Evolutionary conservation across 2,113 vertebrate species (phyloP).

Genomic region (Nymphicus hollandicus): DNA sequence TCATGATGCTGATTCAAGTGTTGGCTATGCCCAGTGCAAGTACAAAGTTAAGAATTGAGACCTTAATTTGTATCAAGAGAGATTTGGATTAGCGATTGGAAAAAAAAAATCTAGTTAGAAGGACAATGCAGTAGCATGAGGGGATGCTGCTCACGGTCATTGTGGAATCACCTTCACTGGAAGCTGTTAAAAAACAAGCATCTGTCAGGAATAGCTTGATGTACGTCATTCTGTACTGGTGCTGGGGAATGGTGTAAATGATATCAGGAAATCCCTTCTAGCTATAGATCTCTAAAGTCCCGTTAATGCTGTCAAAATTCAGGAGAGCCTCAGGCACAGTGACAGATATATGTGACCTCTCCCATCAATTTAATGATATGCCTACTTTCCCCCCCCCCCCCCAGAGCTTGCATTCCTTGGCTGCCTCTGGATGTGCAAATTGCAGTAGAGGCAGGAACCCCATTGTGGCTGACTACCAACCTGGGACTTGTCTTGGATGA

Average conservation of each 20-base stretch:
- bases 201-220: background rate
- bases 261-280: conserved; percentile 1
- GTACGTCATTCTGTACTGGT: background rate
- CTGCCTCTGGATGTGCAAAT: background rate
- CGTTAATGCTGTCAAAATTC: background rate
- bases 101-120: background rate
- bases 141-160: background rate
- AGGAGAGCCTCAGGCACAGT: background rate
- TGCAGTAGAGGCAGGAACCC: background rate
- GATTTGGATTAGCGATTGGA: background rate
- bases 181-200: background rate
- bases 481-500: background rate
- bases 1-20: background rate
- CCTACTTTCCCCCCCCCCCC: fast-evolving
- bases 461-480: background rate
- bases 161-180: background rate
- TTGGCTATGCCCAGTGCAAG: background rate
- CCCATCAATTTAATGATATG: background rate
- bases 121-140: background rate
- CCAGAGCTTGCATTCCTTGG: background rate
- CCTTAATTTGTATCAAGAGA: background rate
- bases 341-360: background rate
- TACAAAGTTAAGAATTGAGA: background rate
- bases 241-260: background rate
- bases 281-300: background rate